Conservation (phyloP, 2,888 invertebrate genomes). For the Keiferia lycopersicella region DNA sequence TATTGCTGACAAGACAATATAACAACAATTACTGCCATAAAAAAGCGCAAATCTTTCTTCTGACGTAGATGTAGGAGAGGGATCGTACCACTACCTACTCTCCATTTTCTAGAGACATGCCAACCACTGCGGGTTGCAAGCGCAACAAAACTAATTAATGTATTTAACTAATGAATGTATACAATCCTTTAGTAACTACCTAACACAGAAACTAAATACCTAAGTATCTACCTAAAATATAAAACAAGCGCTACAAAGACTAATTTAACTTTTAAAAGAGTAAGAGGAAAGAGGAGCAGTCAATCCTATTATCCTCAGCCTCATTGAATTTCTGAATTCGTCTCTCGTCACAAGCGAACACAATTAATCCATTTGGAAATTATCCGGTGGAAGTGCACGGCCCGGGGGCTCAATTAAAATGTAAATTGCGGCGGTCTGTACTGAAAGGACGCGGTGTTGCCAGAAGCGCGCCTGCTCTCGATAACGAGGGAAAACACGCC, state of each 20-base stretch:
- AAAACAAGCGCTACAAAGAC: not conserved
- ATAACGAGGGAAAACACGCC: conserved; percentile 7
- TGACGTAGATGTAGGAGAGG: no score
- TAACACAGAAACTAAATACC: not conserved
- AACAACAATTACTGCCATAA: no score
- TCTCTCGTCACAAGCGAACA: conserved; percentile 41
- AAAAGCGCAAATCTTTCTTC: no score
- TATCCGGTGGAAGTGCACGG: conserved; percentile 58
- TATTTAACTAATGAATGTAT: no score
- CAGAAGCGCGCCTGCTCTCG: not conserved
- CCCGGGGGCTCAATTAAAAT: conserved; percentile 68
- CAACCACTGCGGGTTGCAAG: no score
- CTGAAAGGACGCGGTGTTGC: conserved; percentile 14
- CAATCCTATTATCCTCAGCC: not conserved
- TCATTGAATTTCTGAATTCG: conserved; percentile 5
- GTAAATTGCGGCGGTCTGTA: conserved; percentile 50
- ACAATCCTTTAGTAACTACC: no score
- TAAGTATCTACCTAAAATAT: not conserved
- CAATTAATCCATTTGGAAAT: conserved; percentile 66
- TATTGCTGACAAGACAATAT: no score
- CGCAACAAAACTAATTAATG: no score
- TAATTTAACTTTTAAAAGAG: not conserved
- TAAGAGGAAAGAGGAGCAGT: not conserved
- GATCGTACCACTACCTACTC: no score
- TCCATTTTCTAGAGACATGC: no score